Conservation (phyloP, 2,888 invertebrate species). For the Nephrotoma guestfalica region DNA sequence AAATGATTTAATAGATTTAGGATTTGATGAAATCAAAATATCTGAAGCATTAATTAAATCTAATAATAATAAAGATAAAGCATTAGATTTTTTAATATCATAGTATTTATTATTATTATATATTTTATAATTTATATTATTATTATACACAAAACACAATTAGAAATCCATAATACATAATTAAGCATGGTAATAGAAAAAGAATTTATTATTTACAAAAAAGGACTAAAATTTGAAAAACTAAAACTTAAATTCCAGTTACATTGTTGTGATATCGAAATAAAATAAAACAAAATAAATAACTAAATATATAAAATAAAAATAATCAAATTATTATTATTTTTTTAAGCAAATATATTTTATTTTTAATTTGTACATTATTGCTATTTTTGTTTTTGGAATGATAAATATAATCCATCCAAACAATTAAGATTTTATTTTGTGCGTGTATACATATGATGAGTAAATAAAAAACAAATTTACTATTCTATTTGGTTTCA, state of each 20-base stretch:
- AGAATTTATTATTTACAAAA: not conserved
- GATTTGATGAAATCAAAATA: conserved; percentile 63
- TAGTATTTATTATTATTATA: conserved; percentile 30
- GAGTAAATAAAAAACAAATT: not conserved
- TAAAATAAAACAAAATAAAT: not conserved
- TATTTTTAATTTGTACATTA: not conserved
- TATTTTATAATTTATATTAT: conserved; percentile 9
- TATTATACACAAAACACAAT: not conserved
- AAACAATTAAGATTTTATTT: not conserved
- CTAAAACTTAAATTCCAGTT: not conserved
- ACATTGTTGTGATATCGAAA: not conserved
- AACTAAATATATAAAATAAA: not conserved
- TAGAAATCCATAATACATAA: not conserved
- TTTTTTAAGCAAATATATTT: not conserved
- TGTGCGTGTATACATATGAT: not conserved
- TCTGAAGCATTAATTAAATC: conserved; percentile 58
- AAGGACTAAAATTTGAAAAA: not conserved
- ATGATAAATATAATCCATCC: not conserved
- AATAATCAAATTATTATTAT: not conserved
- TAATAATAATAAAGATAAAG: conserved; percentile 72
- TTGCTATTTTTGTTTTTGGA: not conserved
- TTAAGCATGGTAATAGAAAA: not conserved
- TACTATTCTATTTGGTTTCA: not conserved
- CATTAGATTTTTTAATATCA: conserved; percentile 66
- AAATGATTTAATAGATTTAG: conserved; percentile 64